These are phyloP conservation scores for Peromyscus polionotus DNA, from an alignment of 2,113 vertebrate genomes.

Conservation along the genomic window DNA sequence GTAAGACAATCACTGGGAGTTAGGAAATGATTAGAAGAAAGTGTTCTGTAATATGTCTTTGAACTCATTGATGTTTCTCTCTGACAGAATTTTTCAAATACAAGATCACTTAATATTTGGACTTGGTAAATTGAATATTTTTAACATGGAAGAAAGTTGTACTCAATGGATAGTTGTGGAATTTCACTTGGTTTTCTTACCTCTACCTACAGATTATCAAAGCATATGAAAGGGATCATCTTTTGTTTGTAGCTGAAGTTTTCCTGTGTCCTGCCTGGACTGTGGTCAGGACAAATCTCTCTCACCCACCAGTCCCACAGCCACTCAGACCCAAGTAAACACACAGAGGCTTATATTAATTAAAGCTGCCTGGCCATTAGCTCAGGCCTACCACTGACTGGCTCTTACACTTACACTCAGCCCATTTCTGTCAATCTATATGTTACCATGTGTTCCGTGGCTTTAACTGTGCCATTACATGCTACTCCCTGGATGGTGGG, in stretches of 20 bases:
- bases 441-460: too few relatives aligned
- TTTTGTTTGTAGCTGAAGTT: neutral
- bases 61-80: neutral
- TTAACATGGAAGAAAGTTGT: neutral
- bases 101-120: neutral
- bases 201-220: neutral
- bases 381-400: too few relatives aligned
- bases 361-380: too few relatives aligned
- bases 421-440: too few relatives aligned
- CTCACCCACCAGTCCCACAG: too few relatives aligned
- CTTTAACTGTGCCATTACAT: too few relatives aligned
- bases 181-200: neutral
- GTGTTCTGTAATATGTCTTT: neutral
- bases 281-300: too few relatives aligned
- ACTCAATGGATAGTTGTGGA: neutral
- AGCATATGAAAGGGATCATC: neutral
- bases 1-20: neutral
- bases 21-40: neutral
- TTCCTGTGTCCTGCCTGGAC: too few relatives aligned
- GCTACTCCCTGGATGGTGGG: too few relatives aligned
- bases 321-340: too few relatives aligned
- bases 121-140: neutral
- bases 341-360: too few relatives aligned
- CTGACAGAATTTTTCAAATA: neutral
- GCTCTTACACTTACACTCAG: too few relatives aligned